Base-by-base conservation (phyloP, 2,888 invertebrate genomes). In the Dryococelus australis region DNA sequence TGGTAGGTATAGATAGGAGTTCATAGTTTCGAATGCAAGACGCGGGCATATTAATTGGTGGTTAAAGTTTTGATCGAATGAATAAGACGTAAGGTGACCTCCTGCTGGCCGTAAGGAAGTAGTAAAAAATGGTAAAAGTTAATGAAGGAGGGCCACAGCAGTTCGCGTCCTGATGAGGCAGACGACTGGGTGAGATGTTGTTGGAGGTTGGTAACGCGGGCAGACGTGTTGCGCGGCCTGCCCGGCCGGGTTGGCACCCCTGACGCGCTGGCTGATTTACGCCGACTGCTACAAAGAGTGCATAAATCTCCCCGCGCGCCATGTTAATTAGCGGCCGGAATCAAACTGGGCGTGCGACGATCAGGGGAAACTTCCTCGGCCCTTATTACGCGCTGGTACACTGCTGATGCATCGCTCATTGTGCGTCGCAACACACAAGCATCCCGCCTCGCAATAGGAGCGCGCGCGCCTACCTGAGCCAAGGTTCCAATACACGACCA, bases 221-320 rank as follows among this genome's bases (percentile, higher is more conserved):
- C 65, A 6, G 65, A n/a, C 65, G 20, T 65, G 65, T 65, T 65
- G 24, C 65, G 51, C n/a, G 20, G 20, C 65, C 65, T 9, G 65
- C 65, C 65, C 20, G 65, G 10, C 65, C 24, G 8, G 65, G 65
- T 65, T 65, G 65, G 65, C 65, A 65, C 65, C 65, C 65, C 65
- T 65, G 65, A 65, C 65, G 65, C 65, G n/a, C 65, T 65, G 65
- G 24, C 65, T 65, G 65, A 65, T 65, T 65, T 65, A 65, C 65
- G 65, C 65, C 65, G 65, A 65, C 65, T 65, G 65, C 65, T n/a
- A 65, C 65, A 65, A 65, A 65, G 65, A 65, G 65, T 65, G 65
- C 65, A 65, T 65, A 65, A 65, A 65, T 65, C 65, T 65, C 24
- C 65, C 65, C 65, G 65, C 65, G 65, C 65, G 6, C 65, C 65